Evolutionary conservation across 2,113 vertebrate genomes (phyloP).

Genomic region (Cepphus grylle): DNA sequence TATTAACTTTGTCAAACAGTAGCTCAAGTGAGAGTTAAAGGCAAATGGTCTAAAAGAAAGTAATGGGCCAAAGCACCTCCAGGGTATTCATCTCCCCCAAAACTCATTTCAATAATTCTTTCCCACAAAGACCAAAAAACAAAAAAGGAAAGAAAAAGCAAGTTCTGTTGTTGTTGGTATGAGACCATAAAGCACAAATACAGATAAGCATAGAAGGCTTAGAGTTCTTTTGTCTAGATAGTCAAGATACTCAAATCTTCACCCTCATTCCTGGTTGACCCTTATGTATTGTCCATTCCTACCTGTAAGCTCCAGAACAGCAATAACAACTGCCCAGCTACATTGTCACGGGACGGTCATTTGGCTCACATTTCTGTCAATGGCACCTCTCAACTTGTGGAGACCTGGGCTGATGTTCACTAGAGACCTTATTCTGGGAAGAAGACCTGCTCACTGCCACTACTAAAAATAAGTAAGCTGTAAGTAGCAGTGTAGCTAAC

Average conservation of each 20-base stretch:
- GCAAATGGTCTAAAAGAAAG: conserved; percentile 67
- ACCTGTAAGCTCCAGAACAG: not conserved
- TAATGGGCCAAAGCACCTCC: conserved; percentile 26
- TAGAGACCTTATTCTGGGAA: not conserved
- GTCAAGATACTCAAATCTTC: not conserved
- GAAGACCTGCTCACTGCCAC: not conserved
- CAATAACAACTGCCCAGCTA: not conserved
- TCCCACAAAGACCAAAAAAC: not conserved
- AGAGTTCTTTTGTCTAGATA: not conserved
- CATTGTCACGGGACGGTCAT: fast-evolving
- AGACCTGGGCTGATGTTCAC: not conserved
- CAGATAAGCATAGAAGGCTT: not conserved
- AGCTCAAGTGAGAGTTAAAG: conserved; percentile 69
- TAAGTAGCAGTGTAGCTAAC: not conserved
- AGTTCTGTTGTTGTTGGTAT: not conserved
- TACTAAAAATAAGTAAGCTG: not conserved
- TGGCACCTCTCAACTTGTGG: not conserved
- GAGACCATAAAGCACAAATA: not conserved
- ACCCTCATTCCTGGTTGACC: not conserved
- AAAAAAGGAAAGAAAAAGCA: not conserved
- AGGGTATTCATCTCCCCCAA: conserved; percentile 35
- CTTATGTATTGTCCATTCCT: not conserved
- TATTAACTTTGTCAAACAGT: conserved; percentile 66
- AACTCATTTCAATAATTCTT: conserved; percentile 57
- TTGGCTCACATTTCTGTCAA: not conserved